phyloP scores from a whole-genome alignment of 2,888 invertebrate genomes.

The Alloscopus bannaensis region DNA sequence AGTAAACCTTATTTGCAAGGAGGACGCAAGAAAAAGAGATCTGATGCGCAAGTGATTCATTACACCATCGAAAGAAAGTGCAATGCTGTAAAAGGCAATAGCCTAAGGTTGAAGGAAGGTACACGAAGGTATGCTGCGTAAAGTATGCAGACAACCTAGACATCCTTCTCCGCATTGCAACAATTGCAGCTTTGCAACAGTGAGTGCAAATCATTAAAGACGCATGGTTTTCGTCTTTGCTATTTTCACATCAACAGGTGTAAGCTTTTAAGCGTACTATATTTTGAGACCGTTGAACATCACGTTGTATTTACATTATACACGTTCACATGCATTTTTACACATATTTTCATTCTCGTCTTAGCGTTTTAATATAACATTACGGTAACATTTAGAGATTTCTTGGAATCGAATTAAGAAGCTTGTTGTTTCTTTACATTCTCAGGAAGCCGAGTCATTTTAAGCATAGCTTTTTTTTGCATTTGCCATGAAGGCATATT shows the following conservation, averaged over 20 bases:
- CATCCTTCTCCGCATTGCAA: no score
- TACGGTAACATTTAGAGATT: not conserved
- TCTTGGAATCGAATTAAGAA: constrained; percentile 6
- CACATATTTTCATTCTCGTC: constrained; percentile 14
- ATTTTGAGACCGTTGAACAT: not conserved
- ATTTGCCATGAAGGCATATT: no score
- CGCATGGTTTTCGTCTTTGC: constrained; percentile 32
- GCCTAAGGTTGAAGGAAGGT: not conserved
- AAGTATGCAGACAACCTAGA: no score
- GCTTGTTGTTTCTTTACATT: no score
- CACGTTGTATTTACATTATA: constrained; percentile 2
- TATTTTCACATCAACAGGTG: constrained; percentile 41
- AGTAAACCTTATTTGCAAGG: no score
- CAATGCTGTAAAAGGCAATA: not conserved
- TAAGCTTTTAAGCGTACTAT: not conserved
- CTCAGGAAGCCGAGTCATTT: not conserved
- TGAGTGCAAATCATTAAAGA: constrained; percentile 13
- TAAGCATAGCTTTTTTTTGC: no score
- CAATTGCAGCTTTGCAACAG: no score
- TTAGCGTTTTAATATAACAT: not conserved
- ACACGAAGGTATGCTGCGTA: not conserved
- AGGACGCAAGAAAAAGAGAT: not conserved
- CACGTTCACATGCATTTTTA: not conserved
- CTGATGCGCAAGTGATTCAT: constrained; percentile 49
- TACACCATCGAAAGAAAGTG: constrained; percentile 17